phyloP scores from a whole-genome alignment of 2,888 invertebrate genomes.

The Eristalis intricaria region DNA sequence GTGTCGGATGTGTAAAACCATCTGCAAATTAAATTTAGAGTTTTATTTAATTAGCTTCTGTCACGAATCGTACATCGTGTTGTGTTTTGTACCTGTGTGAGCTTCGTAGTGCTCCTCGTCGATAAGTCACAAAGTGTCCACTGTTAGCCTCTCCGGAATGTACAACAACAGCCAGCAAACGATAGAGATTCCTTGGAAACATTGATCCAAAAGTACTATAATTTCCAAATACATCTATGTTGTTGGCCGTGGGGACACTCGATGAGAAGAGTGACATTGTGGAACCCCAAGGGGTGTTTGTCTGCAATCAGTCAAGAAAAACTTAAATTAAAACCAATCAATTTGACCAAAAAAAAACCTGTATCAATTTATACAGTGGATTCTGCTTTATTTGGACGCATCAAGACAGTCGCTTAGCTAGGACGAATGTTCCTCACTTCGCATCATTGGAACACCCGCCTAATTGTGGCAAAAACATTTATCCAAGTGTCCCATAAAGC shows the following conservation, averaged over 20 bases:
- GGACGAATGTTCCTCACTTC: too few species aligned
- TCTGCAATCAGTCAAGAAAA: slow-evolving; percentile 73
- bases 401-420: too few species aligned
- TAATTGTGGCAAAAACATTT: too few species aligned
- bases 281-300: slow-evolving; percentile 81
- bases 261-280: slow-evolving; percentile 80
- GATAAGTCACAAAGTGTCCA: slow-evolving; percentile 97
- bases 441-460: too few species aligned
- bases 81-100: slow-evolving; percentile 78
- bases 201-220: slow-evolving; percentile 78
- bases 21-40: slow-evolving; percentile 79
- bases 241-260: slow-evolving; percentile 79
- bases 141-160: slow-evolving; percentile 94
- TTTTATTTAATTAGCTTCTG: neutral
- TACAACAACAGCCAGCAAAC: slow-evolving; percentile 92
- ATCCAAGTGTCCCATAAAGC: too few species aligned
- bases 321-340: too few species aligned
- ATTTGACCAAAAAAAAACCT: neutral
- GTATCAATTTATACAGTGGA: too few species aligned
- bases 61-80: neutral
- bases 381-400: too few species aligned
- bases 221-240: slow-evolving; percentile 75
- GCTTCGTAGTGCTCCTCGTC: slow-evolving; percentile 85
- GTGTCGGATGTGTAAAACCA: slow-evolving; percentile 95
- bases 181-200: slow-evolving; percentile 86